Evolutionary conservation across 2,888 invertebrate genomes (phyloP).

Genomic region (Coenonympha arcania): DNA sequence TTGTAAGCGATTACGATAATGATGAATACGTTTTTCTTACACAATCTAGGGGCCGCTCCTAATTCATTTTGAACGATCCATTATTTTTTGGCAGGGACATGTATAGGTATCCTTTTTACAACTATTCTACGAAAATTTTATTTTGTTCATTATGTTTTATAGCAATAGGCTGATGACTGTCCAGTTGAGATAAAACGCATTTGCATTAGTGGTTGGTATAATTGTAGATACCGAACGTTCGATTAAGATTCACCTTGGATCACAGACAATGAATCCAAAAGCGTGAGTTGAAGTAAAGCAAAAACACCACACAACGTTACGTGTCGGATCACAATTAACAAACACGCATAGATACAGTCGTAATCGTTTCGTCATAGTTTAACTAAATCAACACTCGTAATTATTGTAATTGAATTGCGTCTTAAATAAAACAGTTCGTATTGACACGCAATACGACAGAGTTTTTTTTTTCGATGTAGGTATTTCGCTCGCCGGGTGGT

Average conservation of each 20-base stretch:
- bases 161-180: too few species aligned
- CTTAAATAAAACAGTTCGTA: slow-evolving; percentile 2
- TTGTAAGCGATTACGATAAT: too few species aligned
- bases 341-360: slow-evolving; percentile 38
- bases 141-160: too few species aligned
- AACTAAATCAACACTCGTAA: slow-evolving; percentile 40
- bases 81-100: too few species aligned
- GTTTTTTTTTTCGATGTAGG: neutral
- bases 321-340: slow-evolving; percentile 49
- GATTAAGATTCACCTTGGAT: slow-evolving; percentile 3
- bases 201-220: too few species aligned
- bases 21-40: too few species aligned
- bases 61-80: too few species aligned
- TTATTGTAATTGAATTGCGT: slow-evolving; percentile 19
- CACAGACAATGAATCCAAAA: slow-evolving; percentile 2
- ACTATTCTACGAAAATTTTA: too few species aligned
- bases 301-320: slow-evolving; percentile 37
- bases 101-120: too few species aligned
- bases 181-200: too few species aligned
- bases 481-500: slow-evolving; percentile 6
- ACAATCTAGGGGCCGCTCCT: too few species aligned
- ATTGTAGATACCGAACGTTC: too few species aligned
- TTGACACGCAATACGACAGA: slow-evolving; percentile 2
- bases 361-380: slow-evolving; percentile 59
- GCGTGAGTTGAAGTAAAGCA: slow-evolving; percentile 20